Conservation (phyloP, 2,113 vertebrate species). For the Colinus virginianus region DNA sequence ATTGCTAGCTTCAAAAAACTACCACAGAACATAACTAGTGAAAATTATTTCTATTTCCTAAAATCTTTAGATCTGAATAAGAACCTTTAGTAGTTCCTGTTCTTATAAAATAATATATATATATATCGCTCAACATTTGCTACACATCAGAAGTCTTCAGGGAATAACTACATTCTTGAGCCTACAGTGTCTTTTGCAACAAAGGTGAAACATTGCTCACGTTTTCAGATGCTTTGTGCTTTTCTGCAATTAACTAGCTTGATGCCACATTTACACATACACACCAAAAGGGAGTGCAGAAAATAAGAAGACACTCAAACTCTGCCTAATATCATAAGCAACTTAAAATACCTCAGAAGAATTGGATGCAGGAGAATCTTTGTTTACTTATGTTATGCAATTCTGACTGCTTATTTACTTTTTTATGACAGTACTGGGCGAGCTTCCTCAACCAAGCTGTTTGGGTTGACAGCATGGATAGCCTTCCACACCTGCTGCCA, state of each 20-base stretch:
- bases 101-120: not conserved
- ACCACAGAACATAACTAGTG: not conserved
- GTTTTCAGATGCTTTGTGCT: not conserved
- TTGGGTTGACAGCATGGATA: conserved; percentile 23
- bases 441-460: conserved; percentile 41
- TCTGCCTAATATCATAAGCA: not conserved
- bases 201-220: not conserved
- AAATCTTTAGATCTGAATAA: conserved; percentile 3
- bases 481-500: conserved; percentile 60
- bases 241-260: conserved; percentile 1
- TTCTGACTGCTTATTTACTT: not conserved
- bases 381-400: conserved; percentile 6
- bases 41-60: not conserved
- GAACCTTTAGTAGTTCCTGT: not conserved
- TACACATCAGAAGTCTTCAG: not conserved
- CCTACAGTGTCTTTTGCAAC: not conserved
- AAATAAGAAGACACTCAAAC: not conserved
- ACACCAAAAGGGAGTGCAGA: not conserved
- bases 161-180: not conserved
- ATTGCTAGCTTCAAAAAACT: conserved; percentile 15
- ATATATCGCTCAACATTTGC: not conserved
- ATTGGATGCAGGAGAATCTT: not conserved
- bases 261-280: not conserved
- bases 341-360: not conserved
- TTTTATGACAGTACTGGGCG: not conserved